A percentile compares a stretch with the other conserved stretches of the same genome.
Conservation (phyloP, 2,888 invertebrate species). For the Bombyx huttoni region DNA sequence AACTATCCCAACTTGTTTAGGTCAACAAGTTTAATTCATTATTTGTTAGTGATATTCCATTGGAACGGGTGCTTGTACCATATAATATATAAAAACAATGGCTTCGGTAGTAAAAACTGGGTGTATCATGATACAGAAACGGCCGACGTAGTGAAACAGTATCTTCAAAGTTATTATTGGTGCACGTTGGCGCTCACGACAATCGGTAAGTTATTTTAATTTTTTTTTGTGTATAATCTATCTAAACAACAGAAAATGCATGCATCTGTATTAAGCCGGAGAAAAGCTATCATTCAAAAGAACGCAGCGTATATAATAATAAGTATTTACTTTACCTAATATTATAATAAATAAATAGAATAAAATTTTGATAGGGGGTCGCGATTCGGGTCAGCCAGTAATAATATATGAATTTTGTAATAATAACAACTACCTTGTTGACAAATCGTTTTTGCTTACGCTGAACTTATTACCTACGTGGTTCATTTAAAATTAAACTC, state of each 20-base stretch:
- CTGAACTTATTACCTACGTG: too few species aligned
- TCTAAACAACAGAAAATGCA: background rate
- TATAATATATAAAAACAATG: conserved; percentile 95
- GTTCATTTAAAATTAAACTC: background rate
- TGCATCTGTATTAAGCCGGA: too few species aligned
- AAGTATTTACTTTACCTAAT: too few species aligned
- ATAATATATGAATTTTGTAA: too few species aligned
- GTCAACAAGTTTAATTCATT: conserved; percentile 93
- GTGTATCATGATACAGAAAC: conserved; percentile 89
- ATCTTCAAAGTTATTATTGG: conserved; percentile 98
- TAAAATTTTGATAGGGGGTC: too few species aligned
- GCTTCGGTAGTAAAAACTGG: conserved; percentile 94
- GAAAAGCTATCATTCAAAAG: too few species aligned
- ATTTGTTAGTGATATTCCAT: conserved; percentile 97
- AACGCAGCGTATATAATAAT: too few species aligned
- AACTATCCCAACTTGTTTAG: conserved; percentile 98
- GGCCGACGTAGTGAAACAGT: conserved; percentile 92
- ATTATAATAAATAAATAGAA: too few species aligned
- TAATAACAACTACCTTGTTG: too few species aligned
- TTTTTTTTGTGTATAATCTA: background rate
- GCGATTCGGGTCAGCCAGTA: too few species aligned
- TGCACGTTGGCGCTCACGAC: conserved; percentile 96
- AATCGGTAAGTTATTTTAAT: conserved; percentile 76
- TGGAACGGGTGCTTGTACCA: conserved; percentile 99
- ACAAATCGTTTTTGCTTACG: too few species aligned